phyloP scores from a whole-genome alignment of 1,140 invertebrate genomes.

The Ruditapes philippinarum region DNA sequence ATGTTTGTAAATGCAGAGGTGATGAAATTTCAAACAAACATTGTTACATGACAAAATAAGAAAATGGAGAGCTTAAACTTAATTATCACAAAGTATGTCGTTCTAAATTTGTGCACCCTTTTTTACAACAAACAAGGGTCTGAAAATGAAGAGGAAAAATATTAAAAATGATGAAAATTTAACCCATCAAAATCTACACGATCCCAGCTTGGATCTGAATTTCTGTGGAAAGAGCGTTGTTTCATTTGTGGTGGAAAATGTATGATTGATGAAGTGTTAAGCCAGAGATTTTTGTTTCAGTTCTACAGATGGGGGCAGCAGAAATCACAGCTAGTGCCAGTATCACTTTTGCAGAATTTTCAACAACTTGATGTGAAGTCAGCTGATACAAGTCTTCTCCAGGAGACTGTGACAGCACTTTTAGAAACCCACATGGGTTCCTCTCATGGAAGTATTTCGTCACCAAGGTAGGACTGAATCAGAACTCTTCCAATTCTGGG shows the following conservation, averaged over 20 bases:
- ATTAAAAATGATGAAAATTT: background rate
- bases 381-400: too few species aligned
- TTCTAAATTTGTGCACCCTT: conserved; percentile 2
- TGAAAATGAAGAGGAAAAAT: background rate
- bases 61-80: background rate
- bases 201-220: background rate
- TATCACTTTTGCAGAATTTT: background rate
- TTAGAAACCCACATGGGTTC: background rate
- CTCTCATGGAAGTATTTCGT: too few species aligned
- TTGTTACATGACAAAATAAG: background rate
- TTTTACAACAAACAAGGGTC: background rate
- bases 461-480: too few species aligned
- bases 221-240: conserved; percentile 3
- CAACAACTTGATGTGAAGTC: too few species aligned
- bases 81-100: conserved; percentile 2
- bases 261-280: conserved; percentile 29
- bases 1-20: conserved; percentile 2
- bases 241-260: conserved; percentile 22
- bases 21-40: conserved; percentile 5
- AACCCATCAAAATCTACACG: background rate
- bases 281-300: too few species aligned
- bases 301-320: too few species aligned
- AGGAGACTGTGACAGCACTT: background rate
- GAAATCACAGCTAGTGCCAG: background rate
- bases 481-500: too few species aligned